phyloP scores from a whole-genome alignment of 2,113 vertebrate species.

The Chaetorhynchus papuensis region DNA sequence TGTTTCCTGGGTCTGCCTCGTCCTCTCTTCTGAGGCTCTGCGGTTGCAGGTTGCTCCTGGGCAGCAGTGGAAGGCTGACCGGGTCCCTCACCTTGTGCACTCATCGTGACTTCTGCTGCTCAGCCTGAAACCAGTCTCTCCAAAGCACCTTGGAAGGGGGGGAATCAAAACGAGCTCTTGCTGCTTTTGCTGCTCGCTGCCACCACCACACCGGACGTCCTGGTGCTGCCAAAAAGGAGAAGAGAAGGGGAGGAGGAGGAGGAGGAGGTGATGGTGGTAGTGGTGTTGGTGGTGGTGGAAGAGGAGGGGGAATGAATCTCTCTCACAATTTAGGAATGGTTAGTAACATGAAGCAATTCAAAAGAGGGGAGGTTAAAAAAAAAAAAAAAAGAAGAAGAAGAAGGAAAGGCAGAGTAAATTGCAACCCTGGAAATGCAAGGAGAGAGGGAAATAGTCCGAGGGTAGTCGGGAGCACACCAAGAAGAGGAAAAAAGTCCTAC shows the following conservation, averaged over 20 bases:
- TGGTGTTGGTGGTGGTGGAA: conserved; percentile 52
- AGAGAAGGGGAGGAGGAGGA: conserved; percentile 66
- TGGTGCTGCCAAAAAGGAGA: conserved; percentile 77
- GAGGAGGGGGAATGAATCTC: conserved; percentile 46
- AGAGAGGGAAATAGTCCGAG: conserved; percentile 13
- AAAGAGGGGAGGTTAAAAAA: background rate
- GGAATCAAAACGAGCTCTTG: conserved; percentile 52
- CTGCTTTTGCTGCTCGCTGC: conserved; percentile 70
- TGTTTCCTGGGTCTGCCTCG: conserved; percentile 94
- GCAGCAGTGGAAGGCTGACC: conserved; percentile 82
- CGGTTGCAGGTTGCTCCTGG: conserved; percentile 84
- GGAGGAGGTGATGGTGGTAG: conserved; percentile 56
- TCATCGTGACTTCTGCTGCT: conserved; percentile 78
- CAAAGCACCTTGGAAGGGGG: conserved; percentile 57
- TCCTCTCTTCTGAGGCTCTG: conserved; percentile 87
- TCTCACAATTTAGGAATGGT: conserved; percentile 60
- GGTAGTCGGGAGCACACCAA: conserved; percentile 16
- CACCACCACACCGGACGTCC: conserved; percentile 85
- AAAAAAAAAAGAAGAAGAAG: no score
- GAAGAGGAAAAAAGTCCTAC: conserved; percentile 2
- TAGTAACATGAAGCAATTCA: conserved; percentile 44
- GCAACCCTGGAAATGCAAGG: background rate
- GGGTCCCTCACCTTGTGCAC: conserved; percentile 87
- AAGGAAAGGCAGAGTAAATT: background rate
- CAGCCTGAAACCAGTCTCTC: conserved; percentile 35